Evolutionary conservation across 2,888 invertebrate genomes (phyloP), one percentile per base, ranked within the genome.

Genomic region (Trichopoda pennipes): DNA sequence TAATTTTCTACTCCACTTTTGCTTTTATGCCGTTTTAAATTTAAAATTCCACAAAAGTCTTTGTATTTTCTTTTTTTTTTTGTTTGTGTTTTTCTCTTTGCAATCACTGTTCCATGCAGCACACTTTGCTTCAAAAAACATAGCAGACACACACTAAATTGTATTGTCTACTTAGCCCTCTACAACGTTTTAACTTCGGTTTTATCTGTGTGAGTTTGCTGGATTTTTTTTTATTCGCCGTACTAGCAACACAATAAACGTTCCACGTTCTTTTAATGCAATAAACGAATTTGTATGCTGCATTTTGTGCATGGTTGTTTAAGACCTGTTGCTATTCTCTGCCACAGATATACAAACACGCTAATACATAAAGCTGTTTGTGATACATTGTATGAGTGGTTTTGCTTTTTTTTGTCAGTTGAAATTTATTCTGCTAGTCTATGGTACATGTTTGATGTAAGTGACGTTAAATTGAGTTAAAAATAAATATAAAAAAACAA

Each of bases 281-380:
- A 53, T 72, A 76, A 72, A 81, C 64, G 73, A 81, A 78, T 81
- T 64, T 78, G 78, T 81, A 73, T 70, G 68, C 64, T 81, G 81
- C 74, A 74, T 74, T 78, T 64, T 69, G 63, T 81, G 74, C 64
- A 58, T 74, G 74, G 49, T 69, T 69, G 61, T 56, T 63, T 23
- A 60, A 69, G 70, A 81, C 81, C 77, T 81, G 81, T 81, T 81
- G 81, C 64, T 78, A 47, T 42, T 44, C 16, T 44, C 9, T 58
- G 8, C 4, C 64, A 56, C 47, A 64, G 17, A 38, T 8, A 58
- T 21, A 51, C 49, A 35, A 0, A 23, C 3, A 44, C 19, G n/a
- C 51, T 17, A 21, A n/a, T 16, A 51, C 17, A 38, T 10, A 58
- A 2, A 70, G 32, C 19, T 72, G 8, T 64, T 55, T 68, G 44